Percentiles rank a stretch among this genome's conserved stretches.
Evolutionary conservation across 2,888 invertebrate species (phyloP).

Genomic region (Agrotis puta): DNA sequence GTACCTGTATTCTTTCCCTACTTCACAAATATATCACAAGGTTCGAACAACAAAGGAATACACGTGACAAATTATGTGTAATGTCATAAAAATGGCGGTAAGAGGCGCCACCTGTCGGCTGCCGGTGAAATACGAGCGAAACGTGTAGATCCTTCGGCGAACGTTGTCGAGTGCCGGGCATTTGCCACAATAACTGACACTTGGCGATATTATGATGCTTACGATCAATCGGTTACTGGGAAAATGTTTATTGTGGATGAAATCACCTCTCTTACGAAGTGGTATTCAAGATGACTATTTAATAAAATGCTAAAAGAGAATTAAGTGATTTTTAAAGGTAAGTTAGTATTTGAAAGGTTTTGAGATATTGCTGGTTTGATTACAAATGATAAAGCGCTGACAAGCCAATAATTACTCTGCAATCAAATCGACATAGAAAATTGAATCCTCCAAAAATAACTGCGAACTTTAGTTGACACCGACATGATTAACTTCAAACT

Average conservation of each 20-base stretch:
- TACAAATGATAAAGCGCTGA: constrained; percentile 13
- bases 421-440: constrained; percentile 11
- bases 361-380: neutral
- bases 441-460: constrained; percentile 19
- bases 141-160: constrained; percentile 51
- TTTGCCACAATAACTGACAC: constrained; percentile 49
- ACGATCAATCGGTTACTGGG: neutral
- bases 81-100: constrained; percentile 64
- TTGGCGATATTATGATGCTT: constrained; percentile 19
- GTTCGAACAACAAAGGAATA: constrained; percentile 59
- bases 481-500: constrained; percentile 46
- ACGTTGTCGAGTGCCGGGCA: constrained; percentile 33
- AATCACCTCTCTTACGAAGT: neutral
- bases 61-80: constrained; percentile 62
- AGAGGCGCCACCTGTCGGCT: constrained; percentile 56
- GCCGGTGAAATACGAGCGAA: constrained; percentile 36
- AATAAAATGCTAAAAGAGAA: neutral
- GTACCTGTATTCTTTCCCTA: constrained; percentile 44
- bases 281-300: neutral
- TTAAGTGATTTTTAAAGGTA: neutral
- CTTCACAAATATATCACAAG: constrained; percentile 56
- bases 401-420: constrained; percentile 4
- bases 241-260: constrained; percentile 4
- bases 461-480: constrained; percentile 29
- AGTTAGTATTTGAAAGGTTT: too few relatives aligned